Base-by-base conservation (phyloP, 2,113 vertebrate species). In the Python bivittatus region DNA sequence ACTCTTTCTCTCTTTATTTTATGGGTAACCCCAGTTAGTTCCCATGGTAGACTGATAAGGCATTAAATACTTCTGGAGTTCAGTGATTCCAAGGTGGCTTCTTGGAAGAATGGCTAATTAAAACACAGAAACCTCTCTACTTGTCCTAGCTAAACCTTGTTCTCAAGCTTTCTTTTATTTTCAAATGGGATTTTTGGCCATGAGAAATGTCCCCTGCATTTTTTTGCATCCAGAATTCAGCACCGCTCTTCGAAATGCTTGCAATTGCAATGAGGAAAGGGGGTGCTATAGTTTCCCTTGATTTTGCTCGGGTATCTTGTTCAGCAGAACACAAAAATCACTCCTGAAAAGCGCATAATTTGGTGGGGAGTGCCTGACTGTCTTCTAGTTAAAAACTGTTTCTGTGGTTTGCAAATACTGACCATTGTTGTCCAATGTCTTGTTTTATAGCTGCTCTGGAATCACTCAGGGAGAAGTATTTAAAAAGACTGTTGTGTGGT, bases 371-470 rank as follows among this genome's bases (percentile, higher is more conserved):
- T 25, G 53, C 38, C 44, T 87, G n/a, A 17, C 20, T 57, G n/a
- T 87, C 38, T 33, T 87, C 57, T 57, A 20, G 29, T 12, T 61
- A 88, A 88, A 23, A 58, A 44, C 42, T 9, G 5, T 33, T 25
- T 89, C 12, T 54, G 33, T 52, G 52, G n/a, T 42, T 58, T 52
- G 64, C 6, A 92, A 4, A 1, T 38, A 11, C 33, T 85, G 54
- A 92, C 6, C 15, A 93, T 23, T 44, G 68, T 48, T 58, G 6
- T 52, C 38, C 13, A 93, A 91, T 90, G 27, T 96, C 88, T 96
- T 92, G n/a, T 84, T 90, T 89, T 52, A 0, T 92, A 98, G 97
- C 7, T 56, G 94, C 88, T 60, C 27, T 88, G 72, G 92, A 95
- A 27, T 54, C 42, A 0, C 93, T 96, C 54, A 93, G 92, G 91